Conservation (phyloP, 2,113 vertebrate genomes). For the Neomonachus schauinslandi region DNA sequence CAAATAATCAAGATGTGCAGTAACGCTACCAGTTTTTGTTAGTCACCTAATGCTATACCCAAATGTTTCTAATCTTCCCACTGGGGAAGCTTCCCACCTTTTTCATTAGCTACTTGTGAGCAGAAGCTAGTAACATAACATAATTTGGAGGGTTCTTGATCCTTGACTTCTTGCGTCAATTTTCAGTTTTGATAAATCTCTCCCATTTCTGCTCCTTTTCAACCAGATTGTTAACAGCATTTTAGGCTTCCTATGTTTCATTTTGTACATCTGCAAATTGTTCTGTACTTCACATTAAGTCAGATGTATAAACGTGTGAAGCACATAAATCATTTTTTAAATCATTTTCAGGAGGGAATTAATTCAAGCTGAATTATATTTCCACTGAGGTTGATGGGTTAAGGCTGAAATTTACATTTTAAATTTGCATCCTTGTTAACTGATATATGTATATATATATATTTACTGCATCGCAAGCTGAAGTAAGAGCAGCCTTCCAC, state of each 20-base stretch:
- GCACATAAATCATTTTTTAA: background rate
- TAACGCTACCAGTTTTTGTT: background rate
- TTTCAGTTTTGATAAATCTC: constrained; percentile 10
- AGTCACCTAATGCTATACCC: background rate
- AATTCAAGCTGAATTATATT: background rate
- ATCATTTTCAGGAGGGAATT: background rate
- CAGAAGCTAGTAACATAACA: background rate
- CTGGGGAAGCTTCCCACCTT: background rate
- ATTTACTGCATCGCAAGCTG: background rate
- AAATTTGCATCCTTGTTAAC: background rate
- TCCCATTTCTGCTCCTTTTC: background rate
- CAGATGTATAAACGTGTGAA: background rate
- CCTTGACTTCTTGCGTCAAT: background rate
- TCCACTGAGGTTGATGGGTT: background rate
- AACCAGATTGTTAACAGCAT: background rate
- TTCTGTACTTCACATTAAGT: background rate
- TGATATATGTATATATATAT: background rate
- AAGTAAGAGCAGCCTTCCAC: background rate
- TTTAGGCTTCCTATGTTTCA: background rate
- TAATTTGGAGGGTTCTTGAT: background rate
- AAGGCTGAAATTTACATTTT: constrained; percentile 8
- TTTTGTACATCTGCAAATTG: constrained; percentile 36
- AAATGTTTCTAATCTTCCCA: background rate
- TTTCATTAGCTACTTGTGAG: background rate
- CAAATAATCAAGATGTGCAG: background rate